phyloP scores from a whole-genome alignment of 2,113 vertebrate genomes.

The Bolborhynchus lineola region DNA sequence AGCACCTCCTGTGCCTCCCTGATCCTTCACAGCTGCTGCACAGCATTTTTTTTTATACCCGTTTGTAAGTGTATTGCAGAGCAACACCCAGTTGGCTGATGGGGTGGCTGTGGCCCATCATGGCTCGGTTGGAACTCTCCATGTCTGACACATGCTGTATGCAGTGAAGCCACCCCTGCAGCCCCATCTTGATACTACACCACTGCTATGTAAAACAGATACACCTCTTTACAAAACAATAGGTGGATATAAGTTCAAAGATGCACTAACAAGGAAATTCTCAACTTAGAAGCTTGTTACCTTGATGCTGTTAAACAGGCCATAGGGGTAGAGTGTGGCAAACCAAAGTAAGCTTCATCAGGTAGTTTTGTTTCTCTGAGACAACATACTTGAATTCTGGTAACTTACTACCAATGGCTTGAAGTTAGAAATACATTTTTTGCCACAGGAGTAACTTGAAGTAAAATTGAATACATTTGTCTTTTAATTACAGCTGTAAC shows the following conservation, averaged over 20 bases:
- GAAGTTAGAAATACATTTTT: background rate
- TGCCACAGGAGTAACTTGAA: slow-evolving; percentile 25
- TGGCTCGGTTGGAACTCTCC: background rate
- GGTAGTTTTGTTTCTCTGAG: background rate
- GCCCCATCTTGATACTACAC: background rate
- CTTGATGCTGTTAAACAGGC: background rate
- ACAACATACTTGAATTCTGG: background rate
- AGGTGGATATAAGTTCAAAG: background rate
- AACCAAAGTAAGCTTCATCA: background rate
- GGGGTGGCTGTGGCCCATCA: background rate
- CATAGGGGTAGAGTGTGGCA: fast-evolving
- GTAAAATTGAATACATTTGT: slow-evolving; percentile 9
- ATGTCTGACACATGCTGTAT: background rate
- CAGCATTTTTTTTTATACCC: background rate
- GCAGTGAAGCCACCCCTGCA: background rate
- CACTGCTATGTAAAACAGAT: background rate
- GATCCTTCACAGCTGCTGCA: background rate
- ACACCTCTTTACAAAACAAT: background rate
- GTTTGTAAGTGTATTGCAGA: background rate
- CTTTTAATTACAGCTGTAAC: slow-evolving; percentile 56
- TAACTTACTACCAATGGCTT: background rate
- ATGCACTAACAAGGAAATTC: background rate
- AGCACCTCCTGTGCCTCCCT: background rate
- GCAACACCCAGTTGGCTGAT: background rate
- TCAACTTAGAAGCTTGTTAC: background rate